Percentiles rank a stretch among this genome's conserved stretches.
Conservation (phyloP, 23 tunicate genomes). For the Trididemnum clinides region DNA sequence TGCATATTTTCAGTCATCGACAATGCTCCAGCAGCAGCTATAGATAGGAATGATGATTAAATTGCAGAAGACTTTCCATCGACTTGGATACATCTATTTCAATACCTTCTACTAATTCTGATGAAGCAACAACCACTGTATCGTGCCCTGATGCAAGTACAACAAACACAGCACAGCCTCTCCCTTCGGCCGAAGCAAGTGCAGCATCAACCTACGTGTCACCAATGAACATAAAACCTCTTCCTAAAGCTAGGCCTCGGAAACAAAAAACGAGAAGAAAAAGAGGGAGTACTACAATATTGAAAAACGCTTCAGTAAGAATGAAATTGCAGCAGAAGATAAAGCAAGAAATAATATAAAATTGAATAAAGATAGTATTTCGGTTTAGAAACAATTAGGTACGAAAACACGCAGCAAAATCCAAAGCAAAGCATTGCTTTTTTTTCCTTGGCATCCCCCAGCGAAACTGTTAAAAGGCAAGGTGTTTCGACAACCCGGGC, state of each 20-base stretch:
- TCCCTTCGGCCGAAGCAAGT: not conserved
- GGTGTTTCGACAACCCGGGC: not conserved
- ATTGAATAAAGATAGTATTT: not conserved
- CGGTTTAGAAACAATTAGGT: not conserved
- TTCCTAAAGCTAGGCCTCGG: not conserved
- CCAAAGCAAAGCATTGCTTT: not conserved
- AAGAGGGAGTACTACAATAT: not conserved
- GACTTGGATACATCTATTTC: not conserved
- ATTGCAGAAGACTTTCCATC: not conserved
- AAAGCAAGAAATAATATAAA: not conserved
- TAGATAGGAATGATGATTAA: not conserved
- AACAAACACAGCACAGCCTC: not conserved
- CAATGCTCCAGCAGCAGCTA: not conserved
- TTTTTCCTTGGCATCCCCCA: not conserved
- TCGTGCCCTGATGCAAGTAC: not conserved
- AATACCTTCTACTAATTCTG: not conserved
- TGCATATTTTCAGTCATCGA: not conserved
- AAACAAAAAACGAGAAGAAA: not conserved
- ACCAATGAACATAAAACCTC: not conserved
- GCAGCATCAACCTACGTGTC: not conserved
- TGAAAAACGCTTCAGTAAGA: not conserved
- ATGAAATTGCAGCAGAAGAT: not conserved
- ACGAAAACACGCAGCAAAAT: not conserved
- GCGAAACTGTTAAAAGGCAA: not conserved
- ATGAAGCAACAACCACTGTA: not conserved